Conservation (phyloP, 2,888 invertebrate genomes). For the Eurois occulta region DNA sequence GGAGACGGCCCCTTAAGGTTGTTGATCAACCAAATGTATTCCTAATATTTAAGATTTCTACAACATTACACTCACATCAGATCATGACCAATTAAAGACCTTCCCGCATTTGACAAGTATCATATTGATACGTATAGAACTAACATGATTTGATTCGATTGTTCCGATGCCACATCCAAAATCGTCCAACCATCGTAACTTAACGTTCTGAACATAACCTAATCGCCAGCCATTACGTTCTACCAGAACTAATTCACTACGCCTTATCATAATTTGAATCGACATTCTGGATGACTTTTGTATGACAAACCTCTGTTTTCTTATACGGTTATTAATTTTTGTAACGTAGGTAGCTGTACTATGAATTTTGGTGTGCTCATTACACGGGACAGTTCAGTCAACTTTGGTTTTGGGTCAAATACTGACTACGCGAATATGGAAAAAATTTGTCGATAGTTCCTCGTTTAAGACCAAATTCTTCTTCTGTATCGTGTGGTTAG, state of each 20-base stretch:
- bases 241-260: conserved; percentile 89
- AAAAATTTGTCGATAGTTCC: not conserved
- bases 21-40: not conserved
- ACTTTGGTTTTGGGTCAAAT: conserved; percentile 65
- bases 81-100: not conserved
- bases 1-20: too few relatives aligned
- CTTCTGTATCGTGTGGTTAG: too few relatives aligned
- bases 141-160: not conserved
- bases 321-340: conserved; percentile 89
- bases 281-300: conserved; percentile 88
- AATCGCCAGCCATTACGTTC: conserved; percentile 86
- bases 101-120: not conserved
- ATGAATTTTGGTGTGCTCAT: conserved; percentile 76
- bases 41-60: not conserved
- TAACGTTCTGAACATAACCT: conserved; percentile 75
- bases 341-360: conserved; percentile 77
- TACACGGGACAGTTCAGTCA: conserved; percentile 79
- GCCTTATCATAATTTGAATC: conserved; percentile 90
- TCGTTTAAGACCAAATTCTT: not conserved
- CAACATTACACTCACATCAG: too few relatives aligned
- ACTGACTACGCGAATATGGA: not conserved
- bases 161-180: conserved; percentile 68
- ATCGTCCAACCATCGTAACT: conserved; percentile 55
- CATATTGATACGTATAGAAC: not conserved
- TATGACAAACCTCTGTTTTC: conserved; percentile 89